Evolutionary conservation across 1,140 invertebrate genomes (phyloP), one percentile per base, ranked within the genome.

Genomic region (Whitmania pigra): DNA sequence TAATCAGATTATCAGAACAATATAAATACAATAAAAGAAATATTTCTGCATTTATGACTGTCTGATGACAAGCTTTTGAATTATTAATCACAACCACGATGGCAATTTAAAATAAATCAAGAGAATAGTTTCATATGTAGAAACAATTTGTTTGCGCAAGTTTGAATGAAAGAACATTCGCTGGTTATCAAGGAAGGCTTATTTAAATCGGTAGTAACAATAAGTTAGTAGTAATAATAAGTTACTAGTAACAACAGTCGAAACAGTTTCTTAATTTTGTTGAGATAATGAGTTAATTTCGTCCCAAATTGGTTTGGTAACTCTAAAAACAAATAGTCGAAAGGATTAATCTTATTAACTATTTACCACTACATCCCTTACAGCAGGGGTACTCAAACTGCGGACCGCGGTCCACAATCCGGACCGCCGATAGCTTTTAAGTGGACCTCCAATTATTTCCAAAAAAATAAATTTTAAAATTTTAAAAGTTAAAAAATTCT

Each of bases 181-280:
- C 15, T 54, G n/a, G 53, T n/a, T 15, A 54, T 54, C 53, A 54
- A 15, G 53, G n/a, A 15, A 54, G n/a, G 15, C 15, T 15, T 54
- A 54, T 15, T n/a, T 15, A 54, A 15, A 54, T n/a, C 53, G n/a
- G n/a, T n/a, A 54, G n/a, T n/a, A 54, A 54, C 53, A 54, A 54
- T 54, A 54, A 54, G n/a, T 15, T n/a, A 54, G n/a, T 54, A 54
- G n/a, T 54, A 54, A 54, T 54, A 54, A 54, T 54, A 54, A 54
- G n/a, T 15, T 54, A 54, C 15, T 54, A 54, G n/a, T 54, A 54
- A 54, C n/a, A 54, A 54, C n/a, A 54, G n/a, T 54, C 15, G 53
- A 15, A 54, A 54, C 53, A 54, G 53, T n/a, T n/a, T n/a, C n/a
- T n/a, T n/a, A n/a, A n/a, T n/a, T n/a, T n/a, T n/a, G n/a, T n/a